These are phyloP conservation scores for Xerus inauris DNA, from an alignment of 2,113 vertebrate genomes.

Conservation along the genomic window DNA sequence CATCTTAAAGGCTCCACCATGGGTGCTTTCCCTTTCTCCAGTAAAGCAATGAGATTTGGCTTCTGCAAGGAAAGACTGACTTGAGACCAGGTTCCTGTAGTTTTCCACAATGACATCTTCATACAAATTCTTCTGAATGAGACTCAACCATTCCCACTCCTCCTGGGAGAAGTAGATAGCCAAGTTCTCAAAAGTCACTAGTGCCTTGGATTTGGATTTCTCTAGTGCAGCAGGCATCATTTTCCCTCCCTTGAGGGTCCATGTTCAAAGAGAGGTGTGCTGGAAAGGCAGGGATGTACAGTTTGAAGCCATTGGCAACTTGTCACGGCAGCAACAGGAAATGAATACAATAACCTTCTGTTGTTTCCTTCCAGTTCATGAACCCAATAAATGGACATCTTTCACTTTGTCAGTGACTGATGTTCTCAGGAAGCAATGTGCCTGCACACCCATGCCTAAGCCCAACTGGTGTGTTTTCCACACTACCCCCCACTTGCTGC, in stretches of 20 bases:
- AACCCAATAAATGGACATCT: not conserved
- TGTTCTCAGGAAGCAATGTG: too few species aligned
- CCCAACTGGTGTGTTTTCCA: too few species aligned
- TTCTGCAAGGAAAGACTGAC: slow-evolving; percentile 66
- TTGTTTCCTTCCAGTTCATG: not conserved
- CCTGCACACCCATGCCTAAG: rapidly evolving
- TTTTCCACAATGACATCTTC: slow-evolving; percentile 33
- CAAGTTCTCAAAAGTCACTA: not conserved
- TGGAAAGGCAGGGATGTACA: too few species aligned
- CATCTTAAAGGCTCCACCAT: not conserved
- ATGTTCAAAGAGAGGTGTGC: too few species aligned
- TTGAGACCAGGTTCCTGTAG: slow-evolving; percentile 4
- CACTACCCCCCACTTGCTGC: too few species aligned
- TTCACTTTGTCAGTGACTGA: not conserved
- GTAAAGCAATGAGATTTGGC: slow-evolving; percentile 63
- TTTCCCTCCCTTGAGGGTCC: too few species aligned
- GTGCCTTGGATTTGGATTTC: too few species aligned
- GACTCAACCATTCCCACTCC: slow-evolving; percentile 60
- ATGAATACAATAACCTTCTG: not conserved
- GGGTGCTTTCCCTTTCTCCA: slow-evolving; percentile 67
- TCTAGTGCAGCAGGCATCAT: too few species aligned
- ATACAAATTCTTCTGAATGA: slow-evolving; percentile 28
- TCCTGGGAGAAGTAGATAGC: slow-evolving; percentile 63
- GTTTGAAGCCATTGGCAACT: not conserved
- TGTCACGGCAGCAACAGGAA: not conserved